Base-by-base conservation (phyloP, 2,888 invertebrate species). In the Cheiracanthium punctorium region DNA sequence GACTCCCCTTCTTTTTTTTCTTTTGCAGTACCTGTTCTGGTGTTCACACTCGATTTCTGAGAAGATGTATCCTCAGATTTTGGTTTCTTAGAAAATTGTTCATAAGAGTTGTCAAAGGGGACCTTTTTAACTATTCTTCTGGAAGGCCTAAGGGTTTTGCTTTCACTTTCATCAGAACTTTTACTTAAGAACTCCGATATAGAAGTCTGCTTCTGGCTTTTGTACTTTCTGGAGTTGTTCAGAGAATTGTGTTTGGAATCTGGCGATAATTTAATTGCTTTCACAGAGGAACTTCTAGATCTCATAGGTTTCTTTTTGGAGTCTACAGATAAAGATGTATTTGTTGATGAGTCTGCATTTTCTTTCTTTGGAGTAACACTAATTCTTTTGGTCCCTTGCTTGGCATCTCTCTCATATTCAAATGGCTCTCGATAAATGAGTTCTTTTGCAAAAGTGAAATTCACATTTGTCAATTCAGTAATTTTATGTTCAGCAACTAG, bases 391-490 rank as follows among this genome's bases (percentile, higher is more conserved):
- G 24, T 5, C 2, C 4, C 24, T 65, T 79, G 79, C 20, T 80
- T 85, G 32, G 84, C 84, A 85, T 58, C 69, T 5, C 84, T 79
- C 41, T 85, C 79, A 41, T 79, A 79, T 58, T 85, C 84, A 73
- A 85, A 85, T 4, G 84, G 84, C 37, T 79, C 84, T 28, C 79
- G 73, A 41, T 79, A 85, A 41, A 85, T 37, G 41, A 67, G 58
- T n/a, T 85, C 79, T 73, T 79, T 85, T 33, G 77, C 48, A 74
- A 64, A 85, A 24, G 84, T 85, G 41, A 85, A 85, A 43, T 85
- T 79, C 5, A 43, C 70, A 14, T 43, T 0, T 17, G 79, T 41
- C 14, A 85, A 29, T 30, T 58, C 33, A 14, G n/a, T 28, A 30
- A 73, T 58, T 29, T 20, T 33, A 24, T 79, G 67, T 24, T 24